Evolutionary conservation across 2,797 vertebrate genomes (phyloP).

Genomic region (Simalia tracyae): DNA sequence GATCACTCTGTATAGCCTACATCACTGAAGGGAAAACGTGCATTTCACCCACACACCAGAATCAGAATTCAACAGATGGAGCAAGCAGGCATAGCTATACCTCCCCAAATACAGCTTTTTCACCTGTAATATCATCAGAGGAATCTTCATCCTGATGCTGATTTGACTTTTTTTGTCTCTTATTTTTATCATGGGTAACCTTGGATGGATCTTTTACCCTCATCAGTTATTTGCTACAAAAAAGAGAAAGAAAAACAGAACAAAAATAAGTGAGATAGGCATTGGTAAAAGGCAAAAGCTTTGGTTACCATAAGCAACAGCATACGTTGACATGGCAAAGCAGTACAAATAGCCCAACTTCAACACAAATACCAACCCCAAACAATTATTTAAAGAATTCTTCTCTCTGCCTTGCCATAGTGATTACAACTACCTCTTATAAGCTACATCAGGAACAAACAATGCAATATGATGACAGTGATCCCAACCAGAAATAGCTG

Average conservation of each 20-base stretch:
- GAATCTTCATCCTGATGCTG: slow-evolving; percentile 92
- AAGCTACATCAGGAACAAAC: not conserved
- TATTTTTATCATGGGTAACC: slow-evolving; percentile 86
- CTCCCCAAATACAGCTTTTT: slow-evolving; percentile 25
- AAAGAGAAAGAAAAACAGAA: not conserved
- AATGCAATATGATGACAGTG: not conserved
- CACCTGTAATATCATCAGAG: slow-evolving; percentile 94
- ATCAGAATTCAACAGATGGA: not conserved
- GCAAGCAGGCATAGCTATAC: not conserved
- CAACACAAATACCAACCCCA: not conserved
- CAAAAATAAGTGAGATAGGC: not conserved
- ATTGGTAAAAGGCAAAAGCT: not conserved
- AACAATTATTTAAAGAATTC: not conserved
- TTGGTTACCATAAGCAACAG: not conserved
- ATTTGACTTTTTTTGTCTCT: slow-evolving; percentile 87
- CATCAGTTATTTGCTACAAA: slow-evolving; percentile 85
- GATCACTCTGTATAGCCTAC: not conserved
- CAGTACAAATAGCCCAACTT: not conserved
- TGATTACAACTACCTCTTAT: not conserved
- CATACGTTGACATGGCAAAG: not conserved
- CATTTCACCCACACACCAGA: not conserved
- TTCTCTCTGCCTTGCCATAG: not conserved
- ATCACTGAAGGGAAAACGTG: not conserved
- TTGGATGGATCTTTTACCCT: slow-evolving; percentile 92
- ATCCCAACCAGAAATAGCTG: not conserved